These are phyloP conservation scores for Erethizon dorsatum DNA, from an alignment of 2,797 vertebrate species.

Conservation along the genomic window DNA sequence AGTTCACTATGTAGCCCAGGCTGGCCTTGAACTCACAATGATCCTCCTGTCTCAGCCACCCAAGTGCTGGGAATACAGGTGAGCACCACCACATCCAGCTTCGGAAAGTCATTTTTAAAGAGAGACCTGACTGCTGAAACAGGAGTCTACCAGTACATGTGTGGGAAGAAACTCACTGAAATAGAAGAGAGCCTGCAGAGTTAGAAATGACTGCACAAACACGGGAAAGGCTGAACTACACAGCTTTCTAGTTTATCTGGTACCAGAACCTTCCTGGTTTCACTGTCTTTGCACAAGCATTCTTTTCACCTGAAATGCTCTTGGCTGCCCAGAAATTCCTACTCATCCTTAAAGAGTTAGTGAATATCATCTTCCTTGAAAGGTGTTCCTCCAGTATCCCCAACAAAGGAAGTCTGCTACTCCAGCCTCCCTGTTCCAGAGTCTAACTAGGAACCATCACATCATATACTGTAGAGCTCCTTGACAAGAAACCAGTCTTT, in stretches of 20 bases:
- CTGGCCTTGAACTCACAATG: neutral
- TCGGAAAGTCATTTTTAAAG: slow-evolving; percentile 18
- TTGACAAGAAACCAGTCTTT: neutral
- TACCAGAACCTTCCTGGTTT: neutral
- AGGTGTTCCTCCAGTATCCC: neutral
- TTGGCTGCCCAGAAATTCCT: slow-evolving; percentile 27
- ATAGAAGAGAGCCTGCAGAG: neutral
- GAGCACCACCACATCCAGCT: neutral
- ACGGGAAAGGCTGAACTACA: neutral
- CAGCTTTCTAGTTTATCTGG: neutral
- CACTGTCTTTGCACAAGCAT: neutral
- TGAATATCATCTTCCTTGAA: slow-evolving; percentile 10
- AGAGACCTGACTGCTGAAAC: neutral
- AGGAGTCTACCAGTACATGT: neutral
- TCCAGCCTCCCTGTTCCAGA: neutral
- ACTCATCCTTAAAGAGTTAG: neutral
- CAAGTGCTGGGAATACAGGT: neutral
- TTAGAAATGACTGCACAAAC: neutral
- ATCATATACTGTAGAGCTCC: neutral
- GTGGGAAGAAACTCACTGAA: neutral
- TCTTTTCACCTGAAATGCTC: slow-evolving; percentile 46
- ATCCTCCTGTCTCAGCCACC: neutral
- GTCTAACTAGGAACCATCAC: neutral
- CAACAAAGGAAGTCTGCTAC: neutral
- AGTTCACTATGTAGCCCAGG: neutral